Base-by-base conservation (phyloP, 2,888 invertebrate genomes). In the Rhagium mordax region DNA sequence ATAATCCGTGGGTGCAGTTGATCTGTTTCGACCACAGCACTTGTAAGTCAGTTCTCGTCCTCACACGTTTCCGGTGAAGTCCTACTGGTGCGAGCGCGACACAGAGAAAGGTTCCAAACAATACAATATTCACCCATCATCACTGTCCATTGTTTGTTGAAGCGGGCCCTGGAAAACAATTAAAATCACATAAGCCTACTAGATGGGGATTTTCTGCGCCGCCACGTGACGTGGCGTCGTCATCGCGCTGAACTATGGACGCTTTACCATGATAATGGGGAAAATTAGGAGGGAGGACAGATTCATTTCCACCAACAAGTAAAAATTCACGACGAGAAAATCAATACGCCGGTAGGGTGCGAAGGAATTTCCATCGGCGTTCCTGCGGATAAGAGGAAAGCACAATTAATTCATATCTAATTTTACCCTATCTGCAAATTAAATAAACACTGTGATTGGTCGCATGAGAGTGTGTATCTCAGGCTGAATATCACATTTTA, bases 41-140 rank as follows among this genome's bases (percentile, higher is more conserved):
- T 20, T 13, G 61, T 24, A 67, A 57, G 57, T 47, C 57, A 47
- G 57, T 21, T 13, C 20, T 47, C 67, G 57, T 41, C 13, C 20
- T 47, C 67, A 67, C 18, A 57, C 47, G 57, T 57, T 67, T 67
- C 67, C 67, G 51, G 67, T 24, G 67, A 67, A 57, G 57, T 47
- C 67, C 16, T 57, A 67, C 8, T 24, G 47, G 57, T 65, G 65
- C 21, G 21, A 55, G 57, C 16, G 16, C 48, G 41, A 67, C 57
- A 57, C 67, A 57, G 57, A 57, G 47, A 24, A 55, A 41, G 57
- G 55, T n/a, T 33, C n/a, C 55, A 57, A 67, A 67, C 67, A 67
- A 67, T 67, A 8, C n/a, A 41, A 67, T 57, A 67, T 47, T n/a
- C 67, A 20, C n/a, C 53, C 21, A 10, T 53, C 55, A 29, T 5